These are phyloP conservation scores for Platygyra sinensis DNA, from an alignment of 64 coral and sea anemone species.

Conservation along the genomic window DNA sequence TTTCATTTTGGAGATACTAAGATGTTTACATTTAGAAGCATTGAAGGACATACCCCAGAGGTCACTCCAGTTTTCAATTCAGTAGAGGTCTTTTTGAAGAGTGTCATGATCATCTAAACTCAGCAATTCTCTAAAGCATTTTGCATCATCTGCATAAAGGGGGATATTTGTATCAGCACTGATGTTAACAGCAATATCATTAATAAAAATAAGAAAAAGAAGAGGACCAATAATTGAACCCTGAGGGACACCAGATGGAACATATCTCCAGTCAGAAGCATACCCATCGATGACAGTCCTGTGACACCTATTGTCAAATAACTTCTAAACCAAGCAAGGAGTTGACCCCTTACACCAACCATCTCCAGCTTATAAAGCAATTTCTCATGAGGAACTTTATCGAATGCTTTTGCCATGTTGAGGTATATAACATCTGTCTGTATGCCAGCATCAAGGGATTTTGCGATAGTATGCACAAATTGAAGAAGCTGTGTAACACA, in stretches of 20 bases:
- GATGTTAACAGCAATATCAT: constrained; percentile 2
- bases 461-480: constrained; percentile 25
- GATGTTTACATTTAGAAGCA: too few relatives aligned
- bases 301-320: constrained; percentile 40
- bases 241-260: constrained; percentile 19
- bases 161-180: background rate
- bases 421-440: constrained; percentile 57
- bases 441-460: constrained; percentile 32
- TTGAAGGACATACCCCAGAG: too few relatives aligned
- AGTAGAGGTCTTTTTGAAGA: too few relatives aligned
- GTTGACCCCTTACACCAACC: constrained; percentile 24
- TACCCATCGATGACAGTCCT: constrained; percentile 24
- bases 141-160: constrained; percentile 20
- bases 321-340: constrained; percentile 43
- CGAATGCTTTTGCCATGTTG: constrained; percentile 40
- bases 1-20: too few relatives aligned
- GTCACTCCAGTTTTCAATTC: too few relatives aligned
- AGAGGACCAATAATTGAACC: constrained; percentile 10
- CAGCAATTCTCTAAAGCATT: background rate
- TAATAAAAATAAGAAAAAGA: constrained; percentile 11
- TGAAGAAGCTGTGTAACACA: constrained; percentile 37
- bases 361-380: background rate
- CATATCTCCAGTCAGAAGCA: constrained; percentile 47
- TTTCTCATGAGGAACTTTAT: constrained; percentile 27
- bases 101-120: too few relatives aligned